A percentile compares a stretch with the other conserved stretches of the same genome.
Evolutionary conservation across 1,140 invertebrate species (phyloP).

Genomic region (Trichonephila clavipes): DNA sequence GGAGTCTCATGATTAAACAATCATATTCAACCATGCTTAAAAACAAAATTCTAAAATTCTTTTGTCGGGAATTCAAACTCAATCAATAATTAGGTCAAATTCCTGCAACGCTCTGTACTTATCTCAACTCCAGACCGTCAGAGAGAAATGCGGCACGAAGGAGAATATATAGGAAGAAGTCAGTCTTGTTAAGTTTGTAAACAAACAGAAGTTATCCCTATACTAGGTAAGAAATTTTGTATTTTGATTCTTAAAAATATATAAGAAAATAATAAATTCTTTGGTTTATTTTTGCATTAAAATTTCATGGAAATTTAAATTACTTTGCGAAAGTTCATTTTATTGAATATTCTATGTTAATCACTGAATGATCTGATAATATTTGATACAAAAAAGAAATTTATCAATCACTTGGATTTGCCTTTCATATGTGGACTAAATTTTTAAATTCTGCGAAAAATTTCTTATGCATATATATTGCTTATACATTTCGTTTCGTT

Average conservation of each 20-base stretch:
- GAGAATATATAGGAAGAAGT: slow-evolving; percentile 37
- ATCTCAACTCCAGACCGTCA: slow-evolving; percentile 35
- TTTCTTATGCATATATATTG: too few relatives aligned
- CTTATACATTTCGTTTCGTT: too few relatives aligned
- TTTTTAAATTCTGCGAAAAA: too few relatives aligned
- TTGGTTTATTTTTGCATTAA: neutral
- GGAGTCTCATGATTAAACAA: neutral
- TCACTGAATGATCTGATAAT: neutral
- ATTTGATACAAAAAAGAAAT: neutral
- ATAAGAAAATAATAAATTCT: neutral
- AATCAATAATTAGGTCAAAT: slow-evolving; percentile 51
- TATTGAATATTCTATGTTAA: neutral
- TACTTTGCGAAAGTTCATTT: neutral
- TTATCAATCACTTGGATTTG: too few relatives aligned
- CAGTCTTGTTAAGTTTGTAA: slow-evolving; percentile 59
- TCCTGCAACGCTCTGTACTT: slow-evolving; percentile 18
- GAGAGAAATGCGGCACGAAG: slow-evolving; percentile 68
- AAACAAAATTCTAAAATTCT: neutral
- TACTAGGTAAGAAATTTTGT: neutral
- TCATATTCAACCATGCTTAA: neutral
- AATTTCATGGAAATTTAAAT: neutral
- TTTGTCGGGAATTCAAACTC: neutral
- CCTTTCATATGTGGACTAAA: too few relatives aligned
- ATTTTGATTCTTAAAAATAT: neutral
- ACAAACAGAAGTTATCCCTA: slow-evolving; percentile 50